phyloP scores from a whole-genome alignment of 2,888 invertebrate genomes.

The Mesoligia furuncula region DNA sequence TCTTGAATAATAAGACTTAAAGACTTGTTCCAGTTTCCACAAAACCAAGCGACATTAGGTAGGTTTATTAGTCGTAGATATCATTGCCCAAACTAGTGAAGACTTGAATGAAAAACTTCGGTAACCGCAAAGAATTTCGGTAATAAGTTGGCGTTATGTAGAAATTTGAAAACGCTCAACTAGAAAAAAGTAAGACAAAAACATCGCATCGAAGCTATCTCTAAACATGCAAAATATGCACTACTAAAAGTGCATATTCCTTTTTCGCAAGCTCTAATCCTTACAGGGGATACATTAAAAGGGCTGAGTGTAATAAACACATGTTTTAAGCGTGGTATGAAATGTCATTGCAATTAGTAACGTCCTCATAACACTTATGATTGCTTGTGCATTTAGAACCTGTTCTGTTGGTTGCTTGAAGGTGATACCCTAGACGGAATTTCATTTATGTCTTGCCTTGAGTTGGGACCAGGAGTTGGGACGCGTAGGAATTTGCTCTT shows the following conservation, averaged over 20 bases:
- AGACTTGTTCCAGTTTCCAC: conserved; percentile 7
- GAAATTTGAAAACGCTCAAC: neutral
- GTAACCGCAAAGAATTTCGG: neutral
- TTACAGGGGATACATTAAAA: conserved; percentile 27
- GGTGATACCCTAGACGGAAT: conserved; percentile 73
- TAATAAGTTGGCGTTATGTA: neutral
- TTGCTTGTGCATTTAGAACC: conserved; percentile 76
- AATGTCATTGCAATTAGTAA: conserved; percentile 76
- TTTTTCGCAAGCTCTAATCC: conserved; percentile 18
- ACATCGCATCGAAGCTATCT: neutral
- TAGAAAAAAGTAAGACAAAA: conserved; percentile 1
- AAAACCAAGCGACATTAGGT: conserved; percentile 8
- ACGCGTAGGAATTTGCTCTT: conserved; percentile 4
- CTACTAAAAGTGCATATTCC: neutral
- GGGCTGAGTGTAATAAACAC: conserved; percentile 36
- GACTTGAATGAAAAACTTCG: neutral
- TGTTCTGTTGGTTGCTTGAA: conserved; percentile 75
- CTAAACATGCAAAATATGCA: conserved; percentile 1
- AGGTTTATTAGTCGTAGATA: neutral
- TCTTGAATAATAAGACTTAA: conserved; percentile 24
- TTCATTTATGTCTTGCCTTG: conserved; percentile 61
- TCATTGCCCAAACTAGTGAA: neutral
- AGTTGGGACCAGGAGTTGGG: conserved; percentile 33
- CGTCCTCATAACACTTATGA: conserved; percentile 76
- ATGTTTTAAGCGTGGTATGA: conserved; percentile 54